phyloP scores from a whole-genome alignment of 2,797 vertebrate species.

The Myotis vivesi region DNA sequence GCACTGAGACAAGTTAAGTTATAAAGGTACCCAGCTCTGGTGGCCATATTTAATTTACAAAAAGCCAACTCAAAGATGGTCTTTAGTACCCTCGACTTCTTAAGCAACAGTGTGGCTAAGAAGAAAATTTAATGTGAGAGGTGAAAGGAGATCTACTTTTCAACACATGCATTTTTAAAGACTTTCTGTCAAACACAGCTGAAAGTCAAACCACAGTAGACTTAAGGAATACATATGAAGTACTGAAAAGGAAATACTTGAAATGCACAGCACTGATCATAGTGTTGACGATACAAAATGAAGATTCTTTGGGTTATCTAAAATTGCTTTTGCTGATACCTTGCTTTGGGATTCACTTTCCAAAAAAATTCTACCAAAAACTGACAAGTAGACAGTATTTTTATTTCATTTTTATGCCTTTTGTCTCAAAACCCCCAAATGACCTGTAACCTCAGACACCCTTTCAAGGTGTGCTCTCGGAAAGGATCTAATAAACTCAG shows the following conservation, averaged over 20 bases:
- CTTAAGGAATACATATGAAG: background rate
- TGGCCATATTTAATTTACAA: background rate
- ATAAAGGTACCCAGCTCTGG: background rate
- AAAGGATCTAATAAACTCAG: background rate
- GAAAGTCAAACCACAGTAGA: background rate
- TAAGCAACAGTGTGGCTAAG: background rate
- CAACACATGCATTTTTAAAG: constrained; percentile 54
- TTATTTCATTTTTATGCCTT: background rate
- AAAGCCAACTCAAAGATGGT: background rate
- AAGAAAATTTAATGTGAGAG: constrained; percentile 41
- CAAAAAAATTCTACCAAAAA: constrained; percentile 39
- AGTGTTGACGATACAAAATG: background rate
- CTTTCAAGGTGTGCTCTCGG: background rate
- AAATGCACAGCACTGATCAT: background rate
- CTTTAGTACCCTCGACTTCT: background rate
- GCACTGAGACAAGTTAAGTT: background rate
- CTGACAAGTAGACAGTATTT: background rate
- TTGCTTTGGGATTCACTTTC: constrained; percentile 32
- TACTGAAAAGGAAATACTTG: background rate
- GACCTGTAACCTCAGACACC: background rate
- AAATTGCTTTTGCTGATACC: constrained; percentile 20
- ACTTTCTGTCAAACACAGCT: constrained; percentile 24
- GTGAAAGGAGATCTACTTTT: constrained; percentile 58
- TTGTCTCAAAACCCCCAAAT: background rate
- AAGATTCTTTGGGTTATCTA: constrained; percentile 13